phyloP scores from a whole-genome alignment of 2,888 invertebrate genomes.

The Lycia hirtaria region DNA sequence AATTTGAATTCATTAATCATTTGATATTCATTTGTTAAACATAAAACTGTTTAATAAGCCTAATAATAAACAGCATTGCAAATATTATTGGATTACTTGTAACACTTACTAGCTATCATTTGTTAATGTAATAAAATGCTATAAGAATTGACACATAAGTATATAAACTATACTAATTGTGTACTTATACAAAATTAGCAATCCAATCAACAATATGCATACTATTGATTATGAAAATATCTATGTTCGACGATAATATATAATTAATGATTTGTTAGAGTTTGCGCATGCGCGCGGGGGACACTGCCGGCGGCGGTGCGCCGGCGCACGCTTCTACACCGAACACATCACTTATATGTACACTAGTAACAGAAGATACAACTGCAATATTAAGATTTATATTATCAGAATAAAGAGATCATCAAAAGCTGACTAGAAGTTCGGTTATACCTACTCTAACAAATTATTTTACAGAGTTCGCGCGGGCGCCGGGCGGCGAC shows the following conservation, averaged over 20 bases:
- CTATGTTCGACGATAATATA: slow-evolving; percentile 70
- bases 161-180: slow-evolving; percentile 86
- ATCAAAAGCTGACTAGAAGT: slow-evolving; percentile 84
- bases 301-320: slow-evolving; percentile 35
- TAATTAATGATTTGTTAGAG: slow-evolving; percentile 62
- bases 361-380: slow-evolving; percentile 72
- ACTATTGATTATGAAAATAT: slow-evolving; percentile 83
- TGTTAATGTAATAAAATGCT: slow-evolving; percentile 85
- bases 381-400: slow-evolving; percentile 72
- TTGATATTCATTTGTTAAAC: slow-evolving; percentile 47
- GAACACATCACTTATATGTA: slow-evolving; percentile 66
- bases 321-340: slow-evolving; percentile 65
- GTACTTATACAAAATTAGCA: slow-evolving; percentile 84
- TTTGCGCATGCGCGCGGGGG: slow-evolving; percentile 35
- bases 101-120: slow-evolving; percentile 84
- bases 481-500: slow-evolving; percentile 16
- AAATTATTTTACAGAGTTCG: slow-evolving; percentile 60
- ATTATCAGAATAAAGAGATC: slow-evolving; percentile 76
- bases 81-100: slow-evolving; percentile 71
- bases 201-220: slow-evolving; percentile 82
- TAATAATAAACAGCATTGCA: slow-evolving; percentile 70
- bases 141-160: slow-evolving; percentile 87
- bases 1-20: slow-evolving; percentile 39
- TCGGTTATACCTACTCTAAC: slow-evolving; percentile 78
- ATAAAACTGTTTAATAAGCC: slow-evolving; percentile 64